Percentiles rank a stretch among this genome's conserved stretches.
Evolutionary conservation across 2,113 vertebrate genomes (phyloP).

Genomic region (Ophthalmolycus amberensis): DNA sequence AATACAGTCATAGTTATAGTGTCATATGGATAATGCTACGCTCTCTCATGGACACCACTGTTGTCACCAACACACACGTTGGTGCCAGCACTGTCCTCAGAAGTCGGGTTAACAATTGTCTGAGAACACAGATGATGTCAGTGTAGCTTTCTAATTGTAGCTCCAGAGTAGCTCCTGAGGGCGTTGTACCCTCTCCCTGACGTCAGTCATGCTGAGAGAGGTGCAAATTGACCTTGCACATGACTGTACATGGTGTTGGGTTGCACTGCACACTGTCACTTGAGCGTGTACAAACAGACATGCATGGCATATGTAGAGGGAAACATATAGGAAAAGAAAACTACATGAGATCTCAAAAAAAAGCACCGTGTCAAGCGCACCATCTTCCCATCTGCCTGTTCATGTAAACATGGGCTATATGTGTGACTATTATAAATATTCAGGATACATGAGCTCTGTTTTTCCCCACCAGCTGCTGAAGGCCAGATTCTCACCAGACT

Average conservation of each 20-base stretch:
- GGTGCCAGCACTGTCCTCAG: background rate
- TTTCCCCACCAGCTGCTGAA: conserved; percentile 28
- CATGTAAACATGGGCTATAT: conserved; percentile 13
- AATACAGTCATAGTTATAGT: too few species aligned
- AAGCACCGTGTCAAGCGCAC: conserved; percentile 1
- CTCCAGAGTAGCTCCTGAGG: conserved; percentile 28
- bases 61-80: background rate
- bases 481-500: conserved; percentile 11
- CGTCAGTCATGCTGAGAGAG: conserved; percentile 51
- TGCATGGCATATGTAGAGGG: conserved; percentile 60
- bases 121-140: background rate
- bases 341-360: conserved; percentile 36
- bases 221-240: conserved; percentile 74
- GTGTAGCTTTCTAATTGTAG: conserved; percentile 1
- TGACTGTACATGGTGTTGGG: conserved; percentile 54
- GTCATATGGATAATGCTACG: background rate
- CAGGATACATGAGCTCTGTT: conserved; percentile 4
- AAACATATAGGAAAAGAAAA: conserved; percentile 44
- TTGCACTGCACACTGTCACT: conserved; percentile 67
- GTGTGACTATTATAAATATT: conserved; percentile 1
- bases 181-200: conserved; percentile 42
- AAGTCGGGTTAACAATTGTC: background rate
- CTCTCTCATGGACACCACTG: background rate
- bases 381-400: conserved; percentile 22
- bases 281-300: conserved; percentile 74